phyloP scores from a whole-genome alignment of 2,888 invertebrate genomes.

The Ptilodon capucinus region DNA sequence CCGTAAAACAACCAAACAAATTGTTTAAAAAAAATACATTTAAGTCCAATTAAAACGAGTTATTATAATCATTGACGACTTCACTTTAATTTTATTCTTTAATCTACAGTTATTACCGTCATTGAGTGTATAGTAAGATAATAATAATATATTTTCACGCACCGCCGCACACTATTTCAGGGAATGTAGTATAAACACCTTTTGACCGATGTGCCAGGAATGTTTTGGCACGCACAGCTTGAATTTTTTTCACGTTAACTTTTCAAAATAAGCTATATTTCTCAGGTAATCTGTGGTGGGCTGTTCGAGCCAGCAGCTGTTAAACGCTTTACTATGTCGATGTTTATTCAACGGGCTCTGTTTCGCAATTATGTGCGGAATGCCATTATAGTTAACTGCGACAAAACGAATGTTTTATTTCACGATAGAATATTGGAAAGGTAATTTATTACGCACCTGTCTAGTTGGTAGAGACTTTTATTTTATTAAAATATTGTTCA shows the following conservation, averaged over 20 bases:
- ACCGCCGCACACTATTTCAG: slow-evolving; percentile 16
- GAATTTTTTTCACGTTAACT: slow-evolving; percentile 17
- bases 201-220: slow-evolving; percentile 31
- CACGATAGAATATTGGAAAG: neutral
- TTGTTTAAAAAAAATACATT: slow-evolving; percentile 16
- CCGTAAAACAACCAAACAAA: slow-evolving; percentile 27
- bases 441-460: neutral
- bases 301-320: slow-evolving; percentile 31
- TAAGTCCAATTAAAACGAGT: slow-evolving; percentile 30
- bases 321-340: slow-evolving; percentile 17
- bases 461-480: neutral
- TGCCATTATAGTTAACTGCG: slow-evolving; percentile 11
- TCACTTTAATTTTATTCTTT: slow-evolving; percentile 20
- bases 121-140: slow-evolving; percentile 10
- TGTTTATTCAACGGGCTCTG: slow-evolving; percentile 16
- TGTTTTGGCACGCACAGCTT: slow-evolving; percentile 30
- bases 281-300: slow-evolving; percentile 41
- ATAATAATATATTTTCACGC: slow-evolving; percentile 16
- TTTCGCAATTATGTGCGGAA: slow-evolving; percentile 18
- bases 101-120: slow-evolving; percentile 24
- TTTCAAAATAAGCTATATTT: slow-evolving; percentile 30
- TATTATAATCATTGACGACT: slow-evolving; percentile 23
- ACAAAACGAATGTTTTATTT: slow-evolving; percentile 7
- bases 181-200: slow-evolving; percentile 32
- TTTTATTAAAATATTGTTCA: too few species aligned